A percentile compares a stretch with the other conserved stretches of the same genome.
phyloP scores from a whole-genome alignment of 2,888 invertebrate species.

The Diaperis boleti region DNA sequence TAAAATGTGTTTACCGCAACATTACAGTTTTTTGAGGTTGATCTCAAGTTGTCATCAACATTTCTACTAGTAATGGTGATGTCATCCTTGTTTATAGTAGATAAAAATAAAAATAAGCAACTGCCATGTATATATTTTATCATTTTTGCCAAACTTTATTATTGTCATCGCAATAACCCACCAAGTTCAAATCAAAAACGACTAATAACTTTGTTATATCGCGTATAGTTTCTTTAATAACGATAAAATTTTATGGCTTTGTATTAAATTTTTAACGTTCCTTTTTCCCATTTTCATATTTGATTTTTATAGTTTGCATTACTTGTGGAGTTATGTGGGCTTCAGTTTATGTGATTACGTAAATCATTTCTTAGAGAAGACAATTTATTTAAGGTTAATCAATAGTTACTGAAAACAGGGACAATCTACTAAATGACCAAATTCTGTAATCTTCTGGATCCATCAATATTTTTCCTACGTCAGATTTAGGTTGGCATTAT shows the following conservation, averaged over 20 bases:
- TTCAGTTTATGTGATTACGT: too few species aligned
- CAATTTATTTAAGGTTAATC: too few species aligned
- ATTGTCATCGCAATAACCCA: constrained; percentile 1
- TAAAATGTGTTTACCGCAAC: neutral
- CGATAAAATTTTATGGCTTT: constrained; percentile 5
- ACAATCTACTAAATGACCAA: too few species aligned
- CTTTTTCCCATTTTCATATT: neutral
- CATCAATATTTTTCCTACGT: too few species aligned
- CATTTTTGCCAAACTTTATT: neutral
- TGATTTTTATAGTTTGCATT: neutral
- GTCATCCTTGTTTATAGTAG: neutral
- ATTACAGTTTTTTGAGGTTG: too few species aligned
- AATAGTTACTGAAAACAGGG: too few species aligned
- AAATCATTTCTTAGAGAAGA: too few species aligned
- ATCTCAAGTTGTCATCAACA: neutral
- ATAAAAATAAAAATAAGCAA: neutral
- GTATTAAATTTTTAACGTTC: neutral
- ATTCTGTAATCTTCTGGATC: too few species aligned
- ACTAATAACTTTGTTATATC: constrained; percentile 1
- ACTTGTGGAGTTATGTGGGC: neutral
- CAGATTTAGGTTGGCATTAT: neutral
- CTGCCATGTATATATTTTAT: constrained; percentile 3
- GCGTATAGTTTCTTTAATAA: neutral
- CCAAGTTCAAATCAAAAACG: constrained; percentile 6
- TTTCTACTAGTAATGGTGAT: neutral